Base-by-base conservation (phyloP, 2,888 invertebrate genomes). In the Lomographa bimaculata region DNA sequence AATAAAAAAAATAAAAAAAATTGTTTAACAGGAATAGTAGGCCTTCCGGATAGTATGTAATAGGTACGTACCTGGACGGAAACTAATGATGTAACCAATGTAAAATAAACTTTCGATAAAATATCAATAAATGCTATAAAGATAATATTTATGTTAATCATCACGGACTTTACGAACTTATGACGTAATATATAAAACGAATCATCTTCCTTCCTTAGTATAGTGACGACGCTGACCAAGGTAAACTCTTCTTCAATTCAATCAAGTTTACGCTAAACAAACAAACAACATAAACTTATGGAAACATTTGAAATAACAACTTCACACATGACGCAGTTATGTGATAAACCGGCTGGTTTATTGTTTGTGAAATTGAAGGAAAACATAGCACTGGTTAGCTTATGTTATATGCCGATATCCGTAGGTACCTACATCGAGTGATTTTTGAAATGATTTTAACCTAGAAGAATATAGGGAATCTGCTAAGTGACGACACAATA, bases 281-380 rank as follows among this genome's bases (percentile, higher is more conserved):
- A 35, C 16, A 38, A 23, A 43, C 30, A 23, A 30, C 8, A 39
- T 12, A 38, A 28, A 38, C 23, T 9, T 26, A 28, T 33, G 24
- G 25, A 30, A 36, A 25, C 18, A 33, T 41, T 40, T 30, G 16
- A 42, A 40, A 30, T 35, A 47, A 39, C 10, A 56, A 26, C 9
- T 35, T 35, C 18, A 43, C 24, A 38, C 29, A 51, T 64, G 57
- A 65, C 46, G 68, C 62, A 62, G 41, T 50, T 19, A 43, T 24
- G 25, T 42, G 41, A 56, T 54, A 48, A 30, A 50, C 34, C 21
- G 33, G 27, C 48, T 41, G 27, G 33, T n/a, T 39, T 39, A 45
- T 47, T 50, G 46, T 54, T 46, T 48, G 41, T 56, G 46, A 57
- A 46, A 42, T 50, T 64, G 57, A 57, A 66, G 71, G 70, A 71